Percentiles rank a stretch among this genome's conserved stretches.
These are phyloP conservation scores for Morpho helenor DNA, from an alignment of 2,888 invertebrate species.

Conservation along the genomic window DNA sequence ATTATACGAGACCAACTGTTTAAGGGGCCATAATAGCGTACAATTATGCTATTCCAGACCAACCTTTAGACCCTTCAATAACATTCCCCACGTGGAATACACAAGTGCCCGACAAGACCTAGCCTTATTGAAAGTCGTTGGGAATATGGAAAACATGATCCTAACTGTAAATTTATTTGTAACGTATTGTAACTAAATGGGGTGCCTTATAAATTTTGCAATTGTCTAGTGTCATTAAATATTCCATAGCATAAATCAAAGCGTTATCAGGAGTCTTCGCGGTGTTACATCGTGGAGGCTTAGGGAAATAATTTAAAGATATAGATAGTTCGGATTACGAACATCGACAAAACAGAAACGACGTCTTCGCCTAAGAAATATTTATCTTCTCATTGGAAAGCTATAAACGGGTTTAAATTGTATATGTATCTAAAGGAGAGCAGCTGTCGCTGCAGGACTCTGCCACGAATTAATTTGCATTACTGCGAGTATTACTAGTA, in stretches of 20 bases:
- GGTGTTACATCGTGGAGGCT: conserved; percentile 60
- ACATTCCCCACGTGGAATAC: conserved; percentile 48
- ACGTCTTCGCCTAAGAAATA: conserved; percentile 32
- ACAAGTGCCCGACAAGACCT: conserved; percentile 49
- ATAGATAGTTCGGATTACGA: conserved; percentile 53
- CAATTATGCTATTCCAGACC: conserved; percentile 27
- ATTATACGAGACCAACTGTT: conserved; percentile 25
- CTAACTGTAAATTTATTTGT: conserved; percentile 70
- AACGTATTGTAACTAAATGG: conserved; percentile 54
- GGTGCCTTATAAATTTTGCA: conserved; percentile 68
- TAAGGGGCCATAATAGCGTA: conserved; percentile 22
- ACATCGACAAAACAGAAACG: conserved; percentile 37
- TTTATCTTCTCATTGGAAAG: conserved; percentile 29
- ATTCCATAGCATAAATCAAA: conserved; percentile 74
- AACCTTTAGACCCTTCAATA: conserved; percentile 27
- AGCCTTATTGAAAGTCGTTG: conserved; percentile 48
- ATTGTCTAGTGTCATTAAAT: conserved; percentile 75
- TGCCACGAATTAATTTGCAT: conserved; percentile 23
- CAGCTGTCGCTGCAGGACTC: conserved; percentile 18
- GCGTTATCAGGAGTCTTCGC: conserved; percentile 63
- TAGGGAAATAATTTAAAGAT: conserved; percentile 66
- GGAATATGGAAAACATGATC: conserved; percentile 60
- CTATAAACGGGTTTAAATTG: conserved; percentile 26
- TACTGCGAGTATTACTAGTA: neutral
- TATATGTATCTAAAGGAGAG: conserved; percentile 21